Base-by-base conservation (phyloP, 2,888 invertebrate genomes). In the Nasonovia ribisnigri region DNA sequence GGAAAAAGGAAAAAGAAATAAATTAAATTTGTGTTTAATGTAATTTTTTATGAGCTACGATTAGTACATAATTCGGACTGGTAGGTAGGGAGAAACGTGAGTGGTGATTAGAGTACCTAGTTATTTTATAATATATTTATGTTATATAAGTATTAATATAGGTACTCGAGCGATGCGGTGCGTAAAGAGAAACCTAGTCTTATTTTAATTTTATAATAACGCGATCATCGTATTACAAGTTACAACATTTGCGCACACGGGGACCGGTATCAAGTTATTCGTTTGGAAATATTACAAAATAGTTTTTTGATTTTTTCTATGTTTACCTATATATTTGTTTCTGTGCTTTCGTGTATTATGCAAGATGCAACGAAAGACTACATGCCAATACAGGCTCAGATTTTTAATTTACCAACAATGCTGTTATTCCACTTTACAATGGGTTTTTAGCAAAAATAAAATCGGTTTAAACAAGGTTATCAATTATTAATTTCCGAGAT, bases 131-230 rank as follows among this genome's bases (percentile, higher is more conserved):
- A 77, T 36, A 36, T 29, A 20, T 36, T 36, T 36, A 57, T 77
- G 77, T 77, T 77, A 77, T 77, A 36, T 36, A 77, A 77, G 36
- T 42, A 8, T 24, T 36, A 77, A 36, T 36, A 36, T 36, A 36
- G 29, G 86, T 46, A 86, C 46, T 46, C 5, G 43, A 46, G 43
- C 86, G 43, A 86, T 46, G 43, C 43, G 86, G 46, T 13, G 46
- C 86, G 86, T 46, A 86, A 86, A 86, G 86, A 86, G 86, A 86
- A 86, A 86, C 86, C 86, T 11, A n/a, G 86, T 86, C 48, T 86
- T 48, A 86, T 86, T 86, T 43, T 86, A 48, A 46, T 43, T 86
- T 86, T 86, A 46, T 46, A 43, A 86, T 86, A 86, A 86, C 29
- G 86, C 86, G 29, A 86, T 86, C 86, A 48, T 86, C 86, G 46